phyloP scores from a whole-genome alignment of 2,797 vertebrate genomes.

The Nothura maculosa region DNA sequence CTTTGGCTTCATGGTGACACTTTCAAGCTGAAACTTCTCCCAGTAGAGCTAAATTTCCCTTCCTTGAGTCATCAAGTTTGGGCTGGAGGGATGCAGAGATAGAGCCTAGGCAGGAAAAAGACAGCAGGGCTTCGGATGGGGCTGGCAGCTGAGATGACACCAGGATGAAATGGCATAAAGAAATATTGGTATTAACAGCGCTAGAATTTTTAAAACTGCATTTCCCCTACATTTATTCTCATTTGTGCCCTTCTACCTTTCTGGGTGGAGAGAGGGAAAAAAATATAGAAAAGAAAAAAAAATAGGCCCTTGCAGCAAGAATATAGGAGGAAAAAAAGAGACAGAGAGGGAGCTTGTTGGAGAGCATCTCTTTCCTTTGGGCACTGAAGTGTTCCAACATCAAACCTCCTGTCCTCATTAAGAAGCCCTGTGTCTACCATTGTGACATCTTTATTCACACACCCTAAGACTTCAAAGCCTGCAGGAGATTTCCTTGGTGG shows the following conservation, averaged over 20 bases:
- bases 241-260: constrained; percentile 34
- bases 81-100: background rate
- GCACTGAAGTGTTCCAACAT: constrained; percentile 75
- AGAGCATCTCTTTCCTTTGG: constrained; percentile 73
- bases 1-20: background rate
- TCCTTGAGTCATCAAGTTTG: background rate
- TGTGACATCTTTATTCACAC: constrained; percentile 85
- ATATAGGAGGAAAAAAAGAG: background rate
- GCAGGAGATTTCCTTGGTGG: constrained; percentile 83
- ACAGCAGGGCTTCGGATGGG: background rate
- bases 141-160: background rate
- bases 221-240: constrained; percentile 20
- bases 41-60: background rate
- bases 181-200: background rate
- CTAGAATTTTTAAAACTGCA: background rate
- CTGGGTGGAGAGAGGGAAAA: constrained; percentile 12
- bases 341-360: background rate
- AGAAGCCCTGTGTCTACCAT: constrained; percentile 75
- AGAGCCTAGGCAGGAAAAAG: background rate
- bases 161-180: background rate
- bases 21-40: background rate
- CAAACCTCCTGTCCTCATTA: constrained; percentile 85
- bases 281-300: background rate
- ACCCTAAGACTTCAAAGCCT: constrained; percentile 85
- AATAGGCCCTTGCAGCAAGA: constrained; percentile 27